Base-by-base conservation (phyloP, 1,140 invertebrate genomes). In the Pomacea maculata region DNA sequence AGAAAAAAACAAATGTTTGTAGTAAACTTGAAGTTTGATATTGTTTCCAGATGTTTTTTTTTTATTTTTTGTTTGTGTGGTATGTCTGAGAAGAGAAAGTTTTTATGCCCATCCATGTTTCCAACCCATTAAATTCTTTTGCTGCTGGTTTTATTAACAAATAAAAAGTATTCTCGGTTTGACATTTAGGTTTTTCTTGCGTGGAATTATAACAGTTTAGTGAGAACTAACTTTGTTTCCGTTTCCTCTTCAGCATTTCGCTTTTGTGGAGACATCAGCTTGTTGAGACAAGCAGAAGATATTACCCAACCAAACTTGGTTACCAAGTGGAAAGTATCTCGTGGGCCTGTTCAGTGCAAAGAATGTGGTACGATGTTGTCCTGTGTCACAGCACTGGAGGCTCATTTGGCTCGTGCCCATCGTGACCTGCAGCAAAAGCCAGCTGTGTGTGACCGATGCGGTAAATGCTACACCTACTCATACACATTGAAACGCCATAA, bases 401-500 rank as follows among this genome's bases (percentile, higher is more conserved):
- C n/a, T 21, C 67, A 70, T 21, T 25, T 70, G 67, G 67, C 67
- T 25, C 67, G 29, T 34, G 67, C 21, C 29, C 67, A 70, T 34
- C 67, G 6, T 70, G 67, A 70, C n/a, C 67, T 70, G 67, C 21
- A 70, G 67, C 21, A 70, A 11, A 70, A 70, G 10, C 67, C 67
- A 8, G 67, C 67, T 17, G 67, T 70, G n/a, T 70, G 67, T 70
- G 67, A 70, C 67, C 12, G 29, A n/a, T 70, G 67, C 21, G 67
- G 67, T 34, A 70, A 70, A 34, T 11, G 67, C n/a, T 70, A 70
- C 67, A 70, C 67, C 29, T 70, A 70, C 67, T 70, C 67, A 12
- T 70, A 70, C 67, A 70, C 67, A 11, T 63, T 81, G 52, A 71
- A 64, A 12, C 80, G 80, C 4, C 80, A 81, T 63, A 81, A 78